phyloP scores from a whole-genome alignment of 2,113 vertebrate species.

The Neolamprologus modestus region DNA sequence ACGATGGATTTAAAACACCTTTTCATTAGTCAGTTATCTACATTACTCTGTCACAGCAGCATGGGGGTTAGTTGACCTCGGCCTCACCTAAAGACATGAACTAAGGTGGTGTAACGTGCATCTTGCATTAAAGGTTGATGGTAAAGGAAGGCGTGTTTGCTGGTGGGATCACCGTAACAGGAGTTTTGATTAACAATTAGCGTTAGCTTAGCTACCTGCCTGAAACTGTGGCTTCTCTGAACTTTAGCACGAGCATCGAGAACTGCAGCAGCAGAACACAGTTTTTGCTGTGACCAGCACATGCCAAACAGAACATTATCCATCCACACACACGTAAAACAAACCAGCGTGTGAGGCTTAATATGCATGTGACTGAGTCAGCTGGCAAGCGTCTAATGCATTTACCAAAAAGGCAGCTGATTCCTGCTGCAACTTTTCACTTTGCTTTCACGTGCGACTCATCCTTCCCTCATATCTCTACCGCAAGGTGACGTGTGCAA shows the following conservation, averaged over 20 bases:
- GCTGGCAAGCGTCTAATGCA: background rate
- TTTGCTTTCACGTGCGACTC: background rate
- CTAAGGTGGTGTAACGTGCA: background rate
- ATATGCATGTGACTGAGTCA: background rate
- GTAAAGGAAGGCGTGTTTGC: background rate
- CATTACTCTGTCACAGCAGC: background rate
- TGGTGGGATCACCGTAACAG: background rate
- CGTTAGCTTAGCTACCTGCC: background rate
- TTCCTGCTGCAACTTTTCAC: background rate
- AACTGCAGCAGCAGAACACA: background rate
- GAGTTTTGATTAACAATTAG: background rate
- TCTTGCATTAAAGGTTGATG: background rate
- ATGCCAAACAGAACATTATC: background rate
- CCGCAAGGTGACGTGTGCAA: background rate
- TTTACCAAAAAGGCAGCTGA: background rate
- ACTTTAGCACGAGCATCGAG: background rate
- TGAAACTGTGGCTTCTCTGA: background rate
- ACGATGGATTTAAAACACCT: background rate
- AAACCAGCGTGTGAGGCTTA: background rate
- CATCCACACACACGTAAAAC: background rate
- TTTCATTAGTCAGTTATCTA: background rate
- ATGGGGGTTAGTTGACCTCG: fast-evolving
- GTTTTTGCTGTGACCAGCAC: background rate
- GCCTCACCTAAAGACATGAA: background rate
- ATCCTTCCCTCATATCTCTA: background rate